These are phyloP conservation scores for Scalopus aquaticus DNA, from an alignment of 2,113 vertebrate genomes.

Conservation along the genomic window DNA sequence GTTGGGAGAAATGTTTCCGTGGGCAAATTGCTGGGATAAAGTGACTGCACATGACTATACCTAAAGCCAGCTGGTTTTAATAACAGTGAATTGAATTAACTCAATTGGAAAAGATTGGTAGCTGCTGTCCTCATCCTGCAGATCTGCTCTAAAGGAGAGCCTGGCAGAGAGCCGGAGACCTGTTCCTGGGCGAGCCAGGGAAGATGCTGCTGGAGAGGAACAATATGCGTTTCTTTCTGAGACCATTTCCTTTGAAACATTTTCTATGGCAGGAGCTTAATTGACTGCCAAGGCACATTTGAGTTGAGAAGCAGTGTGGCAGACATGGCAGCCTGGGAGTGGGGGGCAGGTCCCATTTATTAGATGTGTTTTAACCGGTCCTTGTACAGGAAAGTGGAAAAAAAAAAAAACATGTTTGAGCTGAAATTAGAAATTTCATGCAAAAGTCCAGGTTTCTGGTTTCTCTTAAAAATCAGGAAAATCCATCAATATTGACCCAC, in stretches of 20 bases:
- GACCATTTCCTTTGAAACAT: constrained; percentile 11
- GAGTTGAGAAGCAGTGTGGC: constrained; percentile 14
- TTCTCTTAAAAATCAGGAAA: not conserved
- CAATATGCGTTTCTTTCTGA: constrained; percentile 37
- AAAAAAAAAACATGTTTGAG: not conserved
- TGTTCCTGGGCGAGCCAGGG: constrained; percentile 47
- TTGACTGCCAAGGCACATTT: constrained; percentile 1
- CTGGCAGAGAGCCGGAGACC: constrained; percentile 54
- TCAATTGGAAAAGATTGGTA: constrained; percentile 71
- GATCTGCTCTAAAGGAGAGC: constrained; percentile 64
- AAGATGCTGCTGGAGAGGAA: constrained; percentile 56
- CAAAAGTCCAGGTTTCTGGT: constrained; percentile 31
- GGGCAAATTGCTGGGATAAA: constrained; percentile 45
- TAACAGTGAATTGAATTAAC: constrained; percentile 61
- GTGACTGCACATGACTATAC: constrained; percentile 46
- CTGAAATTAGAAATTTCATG: constrained; percentile 43
- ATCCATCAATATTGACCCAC: not conserved
- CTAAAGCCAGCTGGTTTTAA: constrained; percentile 70
- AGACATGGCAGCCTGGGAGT: not conserved
- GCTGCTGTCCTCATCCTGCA: constrained; percentile 64
- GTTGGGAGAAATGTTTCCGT: not conserved
- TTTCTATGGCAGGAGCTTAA: not conserved
- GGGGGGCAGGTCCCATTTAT: no score
- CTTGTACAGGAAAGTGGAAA: not conserved
- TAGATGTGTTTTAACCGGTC: constrained; percentile 30